phyloP scores from a whole-genome alignment of 1,140 invertebrate genomes.

The Palaemon carinicauda region DNA sequence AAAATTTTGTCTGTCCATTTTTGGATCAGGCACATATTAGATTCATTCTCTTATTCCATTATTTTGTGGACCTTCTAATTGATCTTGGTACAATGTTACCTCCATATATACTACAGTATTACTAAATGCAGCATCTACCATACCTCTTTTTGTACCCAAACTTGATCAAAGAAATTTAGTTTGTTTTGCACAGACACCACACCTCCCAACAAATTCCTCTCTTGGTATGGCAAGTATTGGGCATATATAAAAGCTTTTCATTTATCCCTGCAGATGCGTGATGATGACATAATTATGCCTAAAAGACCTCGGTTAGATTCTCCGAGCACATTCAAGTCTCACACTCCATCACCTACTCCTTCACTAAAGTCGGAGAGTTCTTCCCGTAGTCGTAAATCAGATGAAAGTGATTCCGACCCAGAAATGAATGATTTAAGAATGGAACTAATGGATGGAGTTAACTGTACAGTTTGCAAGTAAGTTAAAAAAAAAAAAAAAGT shows the following conservation, averaged over 20 bases:
- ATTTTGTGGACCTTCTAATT: too few relatives aligned
- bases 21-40: too few relatives aligned
- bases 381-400: constrained; percentile 40
- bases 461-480: constrained; percentile 59
- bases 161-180: too few relatives aligned
- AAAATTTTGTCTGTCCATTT: too few relatives aligned
- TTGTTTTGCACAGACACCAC: too few relatives aligned
- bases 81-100: too few relatives aligned
- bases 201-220: too few relatives aligned
- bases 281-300: constrained; percentile 45
- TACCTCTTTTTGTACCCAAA: too few relatives aligned
- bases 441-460: constrained; percentile 54
- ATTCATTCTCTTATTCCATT: too few relatives aligned
- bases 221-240: neutral
- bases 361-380: constrained; percentile 43
- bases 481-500: neutral
- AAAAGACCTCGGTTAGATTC: constrained; percentile 61
- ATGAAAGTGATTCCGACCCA: constrained; percentile 43
- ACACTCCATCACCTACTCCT: constrained; percentile 43
- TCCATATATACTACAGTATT: too few relatives aligned
- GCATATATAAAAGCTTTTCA: neutral
- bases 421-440: constrained; percentile 50
- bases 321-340: constrained; percentile 58
- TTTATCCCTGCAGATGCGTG: constrained; percentile 26
- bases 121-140: too few relatives aligned